A percentile compares a stretch with the other conserved stretches of the same genome.
Conservation (phyloP, 2,888 invertebrate genomes). For the Rhyacophila evoluta region DNA sequence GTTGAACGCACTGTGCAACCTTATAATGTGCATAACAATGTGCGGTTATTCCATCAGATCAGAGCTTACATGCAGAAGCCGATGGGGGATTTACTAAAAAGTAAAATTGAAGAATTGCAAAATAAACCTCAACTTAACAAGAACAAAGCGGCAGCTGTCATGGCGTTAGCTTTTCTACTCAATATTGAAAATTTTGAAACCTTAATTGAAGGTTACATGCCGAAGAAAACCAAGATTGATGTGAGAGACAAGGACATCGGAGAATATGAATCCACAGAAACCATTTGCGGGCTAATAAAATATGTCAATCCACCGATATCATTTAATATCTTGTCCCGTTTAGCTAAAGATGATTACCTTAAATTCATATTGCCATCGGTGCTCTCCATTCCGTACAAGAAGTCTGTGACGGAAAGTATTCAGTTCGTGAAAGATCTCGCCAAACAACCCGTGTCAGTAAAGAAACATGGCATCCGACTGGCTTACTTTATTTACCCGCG, state of each 20-base stretch:
- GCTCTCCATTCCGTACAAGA: conserved; percentile 55
- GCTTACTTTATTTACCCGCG: conserved; percentile 55
- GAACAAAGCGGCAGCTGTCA: conserved; percentile 30
- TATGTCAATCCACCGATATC: conserved; percentile 58
- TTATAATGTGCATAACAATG: conserved; percentile 56
- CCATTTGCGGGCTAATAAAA: conserved; percentile 53
- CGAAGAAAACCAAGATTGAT: conserved; percentile 54
- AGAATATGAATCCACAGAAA: background rate
- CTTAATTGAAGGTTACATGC: conserved; percentile 56
- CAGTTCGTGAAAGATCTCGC: conserved; percentile 55
- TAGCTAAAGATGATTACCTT: conserved; percentile 57
- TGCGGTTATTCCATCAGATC: conserved; percentile 55
- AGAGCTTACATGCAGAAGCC: conserved; percentile 44
- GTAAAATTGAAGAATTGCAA: background rate
- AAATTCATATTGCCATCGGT: conserved; percentile 51
- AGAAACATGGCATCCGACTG: conserved; percentile 59
- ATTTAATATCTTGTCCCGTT: conserved; percentile 51
- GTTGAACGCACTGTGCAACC: conserved; percentile 6
- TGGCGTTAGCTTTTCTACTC: conserved; percentile 56
- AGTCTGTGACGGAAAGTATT: conserved; percentile 53
- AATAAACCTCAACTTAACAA: conserved; percentile 44
- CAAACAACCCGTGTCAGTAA: conserved; percentile 56
- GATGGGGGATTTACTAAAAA: conserved; percentile 26
- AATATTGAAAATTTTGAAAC: conserved; percentile 54
- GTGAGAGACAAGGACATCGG: conserved; percentile 26